Base-by-base conservation (phyloP, 64 coral and sea anemone genomes). In the Actinia equina region DNA sequence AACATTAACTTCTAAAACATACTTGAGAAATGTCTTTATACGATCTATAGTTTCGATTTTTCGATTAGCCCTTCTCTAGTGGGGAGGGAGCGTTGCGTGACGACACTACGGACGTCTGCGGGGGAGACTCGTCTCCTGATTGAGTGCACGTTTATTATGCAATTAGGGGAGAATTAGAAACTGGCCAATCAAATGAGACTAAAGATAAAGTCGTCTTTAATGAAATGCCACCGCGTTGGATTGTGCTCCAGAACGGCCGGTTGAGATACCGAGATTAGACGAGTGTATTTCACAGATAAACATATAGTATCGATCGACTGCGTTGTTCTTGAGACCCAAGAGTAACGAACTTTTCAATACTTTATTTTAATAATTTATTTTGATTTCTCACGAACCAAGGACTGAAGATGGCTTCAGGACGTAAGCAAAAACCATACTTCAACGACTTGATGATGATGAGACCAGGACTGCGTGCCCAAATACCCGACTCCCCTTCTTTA, bases 401-500 rank as follows among this genome's bases (percentile, higher is more conserved):
- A 74, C 23, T 74, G 69, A 25, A 74, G 23, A 74, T 74, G 69
- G 69, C 69, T 74, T 74, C 69, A 74, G 78, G 78, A 52, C 78
- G 45, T 44, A 81, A 81, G 17, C 78, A 81, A 52, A 81, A 81
- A 18, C 78, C 44, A 52, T 6, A 2, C 15, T 0, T 12, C 43
- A 81, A 52, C 17, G 17, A 81, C 45, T 81, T 81, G 6, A 0
- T 81, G 17, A 81, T 81, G 78, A 81, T 52, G 78, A 81, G 43
- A 25, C 78, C 78, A 18, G 78, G 78, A n/a, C 78, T 81, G 17
- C 78, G 78, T 52, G 78, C 78, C 43, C 78, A 81, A 49, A 52
- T 81, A 52, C 78, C 78, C 6, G 78, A 52, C 22, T 81, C 78
- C 5, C 78, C 78, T 37, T 81, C 78, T 49, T 17, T 81, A 17